A percentile compares a stretch with the other conserved stretches of the same genome.
These are phyloP conservation scores for Hypocryptadius cinnamomeus DNA, from an alignment of 2,113 vertebrate genomes.

Conservation along the genomic window DNA sequence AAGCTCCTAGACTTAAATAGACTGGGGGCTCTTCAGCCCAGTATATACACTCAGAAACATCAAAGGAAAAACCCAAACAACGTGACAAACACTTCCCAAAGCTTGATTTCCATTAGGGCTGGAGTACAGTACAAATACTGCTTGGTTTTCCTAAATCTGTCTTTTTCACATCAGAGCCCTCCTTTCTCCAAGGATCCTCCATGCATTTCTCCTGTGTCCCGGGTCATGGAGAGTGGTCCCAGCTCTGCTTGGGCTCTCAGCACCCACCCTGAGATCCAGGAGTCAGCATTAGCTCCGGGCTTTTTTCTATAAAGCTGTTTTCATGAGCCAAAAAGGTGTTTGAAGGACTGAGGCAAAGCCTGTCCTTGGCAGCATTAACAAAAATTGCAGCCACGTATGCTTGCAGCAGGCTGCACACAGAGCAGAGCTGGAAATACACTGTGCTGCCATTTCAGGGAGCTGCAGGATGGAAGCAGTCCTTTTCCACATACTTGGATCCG, in stretches of 20 bases:
- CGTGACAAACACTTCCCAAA: not conserved
- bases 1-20: not conserved
- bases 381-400: constrained; percentile 56
- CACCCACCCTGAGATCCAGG: not conserved
- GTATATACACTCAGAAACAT: not conserved
- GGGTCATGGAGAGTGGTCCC: not conserved
- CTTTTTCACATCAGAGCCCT: not conserved
- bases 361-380: constrained; percentile 49
- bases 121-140: not conserved
- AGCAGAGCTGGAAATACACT: constrained; percentile 35
- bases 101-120: not conserved
- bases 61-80: not conserved
- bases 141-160: not conserved
- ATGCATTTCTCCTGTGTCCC: not conserved
- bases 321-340: constrained; percentile 43
- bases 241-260: not conserved
- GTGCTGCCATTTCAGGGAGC: constrained; percentile 57
- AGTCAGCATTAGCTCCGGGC: not conserved
- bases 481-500: constrained; percentile 46
- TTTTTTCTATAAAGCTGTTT: not conserved
- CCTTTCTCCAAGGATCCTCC: not conserved
- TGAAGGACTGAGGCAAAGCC: constrained; percentile 25
- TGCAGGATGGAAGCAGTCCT: constrained; percentile 45
- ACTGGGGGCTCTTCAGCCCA: not conserved
- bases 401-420: constrained; percentile 28